Conservation (phyloP, 2,797 vertebrate species). For the Catamblyrhynchus diadema region DNA sequence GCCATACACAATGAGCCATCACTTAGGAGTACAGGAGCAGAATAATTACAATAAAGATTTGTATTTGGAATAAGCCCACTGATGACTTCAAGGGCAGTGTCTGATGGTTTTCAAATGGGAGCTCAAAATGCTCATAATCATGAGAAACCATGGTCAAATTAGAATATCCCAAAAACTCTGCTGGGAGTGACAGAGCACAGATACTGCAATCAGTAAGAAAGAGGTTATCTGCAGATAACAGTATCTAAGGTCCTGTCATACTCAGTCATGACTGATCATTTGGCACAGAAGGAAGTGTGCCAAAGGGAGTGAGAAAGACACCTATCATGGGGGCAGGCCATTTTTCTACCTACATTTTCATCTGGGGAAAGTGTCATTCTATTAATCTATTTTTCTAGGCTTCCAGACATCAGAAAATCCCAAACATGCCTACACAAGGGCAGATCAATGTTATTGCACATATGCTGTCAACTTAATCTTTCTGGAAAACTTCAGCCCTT, state of each 20-base stretch:
- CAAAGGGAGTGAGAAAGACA: background rate
- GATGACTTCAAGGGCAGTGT: background rate
- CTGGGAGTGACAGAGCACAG: background rate
- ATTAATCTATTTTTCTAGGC: background rate
- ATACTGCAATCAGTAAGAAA: background rate
- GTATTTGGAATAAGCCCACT: background rate
- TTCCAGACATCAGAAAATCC: background rate
- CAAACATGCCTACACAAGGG: background rate
- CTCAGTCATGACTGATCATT: background rate
- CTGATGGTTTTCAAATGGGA: background rate
- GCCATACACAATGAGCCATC: background rate
- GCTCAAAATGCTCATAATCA: background rate
- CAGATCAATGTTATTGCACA: background rate
- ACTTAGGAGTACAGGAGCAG: background rate
- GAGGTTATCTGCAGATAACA: background rate
- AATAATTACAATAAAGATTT: background rate
- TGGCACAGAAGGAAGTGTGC: background rate
- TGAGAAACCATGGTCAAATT: background rate
- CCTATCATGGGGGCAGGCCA: background rate
- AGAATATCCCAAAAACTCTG: background rate
- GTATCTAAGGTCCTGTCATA: background rate
- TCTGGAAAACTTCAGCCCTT: slow-evolving; percentile 8
- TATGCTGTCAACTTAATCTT: background rate
- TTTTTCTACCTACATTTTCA: background rate
- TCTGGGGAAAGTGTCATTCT: background rate